Evolutionary conservation across 2,113 vertebrate genomes (phyloP).

Genomic region (Australoheros scitulus): DNA sequence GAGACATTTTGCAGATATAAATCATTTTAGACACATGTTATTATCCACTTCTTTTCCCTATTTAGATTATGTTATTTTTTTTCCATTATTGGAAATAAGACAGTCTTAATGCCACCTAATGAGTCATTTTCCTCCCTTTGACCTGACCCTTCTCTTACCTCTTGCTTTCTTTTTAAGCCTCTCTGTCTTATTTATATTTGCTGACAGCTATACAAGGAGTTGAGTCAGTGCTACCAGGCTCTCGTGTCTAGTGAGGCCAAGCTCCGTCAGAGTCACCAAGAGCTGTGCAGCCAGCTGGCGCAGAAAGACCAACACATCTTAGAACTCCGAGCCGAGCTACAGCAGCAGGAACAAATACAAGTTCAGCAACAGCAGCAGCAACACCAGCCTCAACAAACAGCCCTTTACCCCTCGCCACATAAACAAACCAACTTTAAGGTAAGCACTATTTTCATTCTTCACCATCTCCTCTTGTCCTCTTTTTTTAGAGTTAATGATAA

Average conservation of each 20-base stretch:
- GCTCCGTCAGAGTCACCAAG: conserved; percentile 81
- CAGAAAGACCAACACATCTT: conserved; percentile 83
- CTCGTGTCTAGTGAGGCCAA: conserved; percentile 83
- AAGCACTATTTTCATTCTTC: conserved; percentile 21
- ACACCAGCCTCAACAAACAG: conserved; percentile 60
- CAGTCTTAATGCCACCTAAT: neutral
- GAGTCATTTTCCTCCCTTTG: conserved; percentile 8
- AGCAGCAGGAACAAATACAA: conserved; percentile 74
- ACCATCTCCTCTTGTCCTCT: neutral
- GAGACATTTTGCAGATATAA: neutral
- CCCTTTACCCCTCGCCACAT: conserved; percentile 38
- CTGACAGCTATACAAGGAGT: conserved; percentile 87
- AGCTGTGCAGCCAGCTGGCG: conserved; percentile 81
- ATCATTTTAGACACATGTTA: neutral
- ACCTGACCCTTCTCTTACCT: neutral
- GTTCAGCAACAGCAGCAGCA: conserved; percentile 58
- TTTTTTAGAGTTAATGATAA: neutral
- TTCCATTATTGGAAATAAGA: neutral
- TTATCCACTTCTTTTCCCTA: neutral
- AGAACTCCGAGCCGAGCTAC: conserved; percentile 83
- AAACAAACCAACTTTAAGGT: conserved; percentile 77
- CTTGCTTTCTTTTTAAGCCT: neutral
- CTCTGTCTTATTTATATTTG: conserved; percentile 26
- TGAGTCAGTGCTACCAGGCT: conserved; percentile 87
- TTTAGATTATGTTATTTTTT: conserved; percentile 37